Evolutionary conservation across 2,888 invertebrate genomes (phyloP).

Genomic region (Leptinotarsa juncta): DNA sequence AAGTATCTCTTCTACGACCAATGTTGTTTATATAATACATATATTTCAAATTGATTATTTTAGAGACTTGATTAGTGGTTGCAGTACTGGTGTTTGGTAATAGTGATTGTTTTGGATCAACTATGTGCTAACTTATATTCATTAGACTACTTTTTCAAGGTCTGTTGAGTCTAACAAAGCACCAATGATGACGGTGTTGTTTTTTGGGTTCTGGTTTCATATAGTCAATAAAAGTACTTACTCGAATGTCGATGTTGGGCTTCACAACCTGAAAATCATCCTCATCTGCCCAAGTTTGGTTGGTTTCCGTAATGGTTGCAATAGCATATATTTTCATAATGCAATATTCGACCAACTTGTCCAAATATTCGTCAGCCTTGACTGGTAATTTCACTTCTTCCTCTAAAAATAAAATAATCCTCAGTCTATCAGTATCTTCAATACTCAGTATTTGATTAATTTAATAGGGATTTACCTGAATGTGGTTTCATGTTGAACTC

Average conservation of each 20-base stretch:
- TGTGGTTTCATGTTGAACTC: slow-evolving; percentile 74
- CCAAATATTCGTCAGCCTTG: slow-evolving; percentile 77
- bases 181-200: background rate
- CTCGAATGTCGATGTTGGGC: slow-evolving; percentile 77
- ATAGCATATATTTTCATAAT: slow-evolving; percentile 83
- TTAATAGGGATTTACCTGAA: slow-evolving; percentile 68
- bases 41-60: no score
- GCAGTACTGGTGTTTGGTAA: no score
- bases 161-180: no score
- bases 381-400: slow-evolving; percentile 71
- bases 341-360: slow-evolving; percentile 83
- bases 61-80: no score
- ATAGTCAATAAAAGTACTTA: slow-evolving; percentile 56
- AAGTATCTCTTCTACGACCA: no score
- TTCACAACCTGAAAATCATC: slow-evolving; percentile 85
- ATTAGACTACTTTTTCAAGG: no score
- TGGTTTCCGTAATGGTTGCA: slow-evolving; percentile 83
- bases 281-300: slow-evolving; percentile 85
- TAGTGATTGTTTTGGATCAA: no score
- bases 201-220: background rate
- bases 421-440: background rate
- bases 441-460: background rate
- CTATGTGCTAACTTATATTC: no score
- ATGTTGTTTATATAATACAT: no score
- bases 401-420: slow-evolving; percentile 61